These are phyloP conservation scores for Endomychus coccineus DNA, from an alignment of 2,888 invertebrate genomes.

Conservation along the genomic window DNA sequence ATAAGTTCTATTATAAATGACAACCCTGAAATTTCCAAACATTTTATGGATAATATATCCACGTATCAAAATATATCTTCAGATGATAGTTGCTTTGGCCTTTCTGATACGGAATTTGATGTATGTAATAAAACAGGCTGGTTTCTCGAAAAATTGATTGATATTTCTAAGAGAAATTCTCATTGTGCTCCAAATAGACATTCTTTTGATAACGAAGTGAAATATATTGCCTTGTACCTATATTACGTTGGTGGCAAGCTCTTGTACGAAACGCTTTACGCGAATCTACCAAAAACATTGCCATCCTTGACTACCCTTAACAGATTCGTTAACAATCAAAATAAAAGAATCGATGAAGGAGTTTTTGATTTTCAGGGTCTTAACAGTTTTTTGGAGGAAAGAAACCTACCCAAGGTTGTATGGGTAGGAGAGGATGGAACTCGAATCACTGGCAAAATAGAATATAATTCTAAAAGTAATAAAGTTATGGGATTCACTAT, in stretches of 20 bases:
- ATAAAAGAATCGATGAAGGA: slow-evolving; percentile 14
- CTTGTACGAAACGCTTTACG: slow-evolving; percentile 13
- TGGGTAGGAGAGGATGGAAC: slow-evolving; percentile 25
- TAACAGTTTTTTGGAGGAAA: slow-evolving; percentile 10
- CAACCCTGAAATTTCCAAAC: too few species aligned
- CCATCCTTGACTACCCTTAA: slow-evolving; percentile 19
- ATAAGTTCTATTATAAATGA: too few species aligned
- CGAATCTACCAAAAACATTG: slow-evolving; percentile 16
- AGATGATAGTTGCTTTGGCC: too few species aligned
- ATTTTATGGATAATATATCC: too few species aligned
- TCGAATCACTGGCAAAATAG: slow-evolving; percentile 20
- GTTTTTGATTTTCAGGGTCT: slow-evolving; percentile 16
- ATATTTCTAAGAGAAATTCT: too few species aligned
- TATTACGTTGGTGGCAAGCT: slow-evolving; percentile 13
- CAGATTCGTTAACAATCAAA: slow-evolving; percentile 9
- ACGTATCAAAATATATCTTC: too few species aligned
- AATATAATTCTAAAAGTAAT: slow-evolving; percentile 23
- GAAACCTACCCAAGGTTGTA: slow-evolving; percentile 18
- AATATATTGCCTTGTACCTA: slow-evolving; percentile 14
- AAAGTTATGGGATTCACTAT: slow-evolving; percentile 25
- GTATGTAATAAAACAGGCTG: too few species aligned
- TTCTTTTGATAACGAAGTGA: slow-evolving; percentile 5
- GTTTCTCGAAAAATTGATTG: too few species aligned
- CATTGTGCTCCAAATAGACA: slow-evolving; percentile 1
- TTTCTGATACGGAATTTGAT: too few species aligned